A percentile compares a stretch with the other conserved stretches of the same genome.
Evolutionary conservation across 2,888 invertebrate genomes (phyloP).

Genomic region (Netelia inedita): DNA sequence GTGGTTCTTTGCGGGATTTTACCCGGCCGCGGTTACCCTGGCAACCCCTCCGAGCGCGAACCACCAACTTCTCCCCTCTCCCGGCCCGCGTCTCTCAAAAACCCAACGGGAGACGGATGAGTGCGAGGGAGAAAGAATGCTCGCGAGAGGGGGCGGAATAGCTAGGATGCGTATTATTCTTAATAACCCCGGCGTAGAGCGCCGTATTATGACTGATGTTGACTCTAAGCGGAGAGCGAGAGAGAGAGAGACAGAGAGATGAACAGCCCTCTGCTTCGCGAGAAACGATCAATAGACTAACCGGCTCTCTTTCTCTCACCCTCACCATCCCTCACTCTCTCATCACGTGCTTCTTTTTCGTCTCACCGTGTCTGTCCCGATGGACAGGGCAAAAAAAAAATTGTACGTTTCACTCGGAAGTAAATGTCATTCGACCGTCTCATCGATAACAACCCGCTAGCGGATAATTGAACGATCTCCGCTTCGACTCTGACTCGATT

Average conservation of each 20-base stretch:
- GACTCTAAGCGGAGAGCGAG: conserved; percentile 81
- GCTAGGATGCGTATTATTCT: conserved; percentile 85
- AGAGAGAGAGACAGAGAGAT: conserved; percentile 18
- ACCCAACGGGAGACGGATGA: conserved; percentile 66
- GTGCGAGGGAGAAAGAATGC: conserved; percentile 63
- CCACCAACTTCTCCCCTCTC: conserved; percentile 69
- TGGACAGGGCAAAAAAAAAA: background rate
- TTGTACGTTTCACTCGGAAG: background rate
- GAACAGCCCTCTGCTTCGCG: conserved; percentile 52
- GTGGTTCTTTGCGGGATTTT: conserved; percentile 84
- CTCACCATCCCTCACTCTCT: background rate
- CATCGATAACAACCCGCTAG: background rate
- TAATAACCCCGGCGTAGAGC: conserved; percentile 83
- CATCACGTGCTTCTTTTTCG: conserved; percentile 4
- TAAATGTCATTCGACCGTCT: background rate
- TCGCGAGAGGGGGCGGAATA: conserved; percentile 72
- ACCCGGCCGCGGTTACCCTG: conserved; percentile 84
- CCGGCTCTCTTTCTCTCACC: conserved; percentile 65
- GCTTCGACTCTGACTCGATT: no score
- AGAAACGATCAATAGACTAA: conserved; percentile 78
- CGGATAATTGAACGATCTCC: no score
- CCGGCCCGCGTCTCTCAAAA: conserved; percentile 65
- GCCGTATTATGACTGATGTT: conserved; percentile 85
- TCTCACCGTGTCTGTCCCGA: conserved; percentile 12
- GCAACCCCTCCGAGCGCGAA: conserved; percentile 77